phyloP scores from a whole-genome alignment of 2,113 vertebrate genomes.

The Hucho hucho region DNA sequence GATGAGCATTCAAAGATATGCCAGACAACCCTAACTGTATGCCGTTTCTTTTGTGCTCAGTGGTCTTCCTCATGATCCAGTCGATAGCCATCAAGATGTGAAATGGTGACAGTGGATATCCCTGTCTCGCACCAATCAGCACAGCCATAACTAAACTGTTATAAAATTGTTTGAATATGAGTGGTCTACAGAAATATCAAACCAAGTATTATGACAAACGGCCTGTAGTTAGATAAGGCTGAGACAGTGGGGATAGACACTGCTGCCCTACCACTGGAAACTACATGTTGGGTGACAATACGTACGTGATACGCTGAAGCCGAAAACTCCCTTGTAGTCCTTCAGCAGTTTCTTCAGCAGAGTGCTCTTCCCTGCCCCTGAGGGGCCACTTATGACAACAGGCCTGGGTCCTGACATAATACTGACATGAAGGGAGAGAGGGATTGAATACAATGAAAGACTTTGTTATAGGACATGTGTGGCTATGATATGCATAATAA shows the following conservation, averaged over 20 bases:
- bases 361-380: constrained; percentile 95
- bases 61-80: too few species aligned
- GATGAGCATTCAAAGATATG: too few species aligned
- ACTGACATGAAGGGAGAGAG: constrained; percentile 30
- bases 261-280: constrained; percentile 4
- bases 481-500: too few species aligned
- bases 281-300: constrained; percentile 25
- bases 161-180: too few species aligned
- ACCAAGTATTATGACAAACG: too few species aligned
- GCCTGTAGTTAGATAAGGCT: neutral
- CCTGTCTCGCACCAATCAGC: too few species aligned
- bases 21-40: too few species aligned
- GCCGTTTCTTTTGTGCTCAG: too few species aligned
- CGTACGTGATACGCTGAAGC: constrained; percentile 97
- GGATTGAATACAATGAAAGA: neutral
- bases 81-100: too few species aligned
- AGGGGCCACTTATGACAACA: constrained; percentile 92
- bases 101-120: too few species aligned
- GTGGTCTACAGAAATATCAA: too few species aligned
- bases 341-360: constrained; percentile 87
- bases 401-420: constrained; percentile 91
- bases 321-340: constrained; percentile 86
- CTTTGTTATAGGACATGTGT: neutral
- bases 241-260: neutral
- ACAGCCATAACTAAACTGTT: too few species aligned